Percentiles rank a stretch among this genome's conserved stretches.
These are phyloP conservation scores for Amyelois transitella DNA, from an alignment of 1,140 invertebrate species.

Conservation along the genomic window DNA sequence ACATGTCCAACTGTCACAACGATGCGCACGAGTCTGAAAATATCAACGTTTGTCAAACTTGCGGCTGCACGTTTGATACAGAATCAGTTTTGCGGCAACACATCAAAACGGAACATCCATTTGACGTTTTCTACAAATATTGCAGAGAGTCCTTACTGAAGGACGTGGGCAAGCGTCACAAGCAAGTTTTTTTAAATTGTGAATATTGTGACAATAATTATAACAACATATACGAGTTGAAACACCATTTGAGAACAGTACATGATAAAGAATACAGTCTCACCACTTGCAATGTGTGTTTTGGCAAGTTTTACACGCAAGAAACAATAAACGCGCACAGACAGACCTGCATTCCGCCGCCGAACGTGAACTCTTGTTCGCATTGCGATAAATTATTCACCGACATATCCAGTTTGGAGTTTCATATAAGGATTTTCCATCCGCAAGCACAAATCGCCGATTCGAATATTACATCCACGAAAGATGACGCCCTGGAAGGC, in stretches of 20 bases:
- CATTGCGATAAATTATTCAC: constrained; percentile 56
- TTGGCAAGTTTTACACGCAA: constrained; percentile 44
- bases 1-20: constrained; percentile 20
- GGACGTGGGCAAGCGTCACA: constrained; percentile 4
- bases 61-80: constrained; percentile 24
- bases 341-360: constrained; percentile 41
- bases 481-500: constrained; percentile 14
- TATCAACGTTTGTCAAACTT: constrained; percentile 26
- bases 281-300: constrained; percentile 55
- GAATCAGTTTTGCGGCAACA: constrained; percentile 40
- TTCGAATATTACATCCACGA: constrained; percentile 31
- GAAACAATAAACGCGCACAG: constrained; percentile 39
- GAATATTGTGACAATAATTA: constrained; percentile 36
- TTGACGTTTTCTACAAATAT: constrained; percentile 49
- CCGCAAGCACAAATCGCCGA: constrained; percentile 40
- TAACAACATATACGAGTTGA: constrained; percentile 32
- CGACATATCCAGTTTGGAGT: constrained; percentile 47
- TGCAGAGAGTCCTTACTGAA: constrained; percentile 37
- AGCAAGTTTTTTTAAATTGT: constrained; percentile 25
- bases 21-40: neutral
- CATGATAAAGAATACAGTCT: constrained; percentile 41
- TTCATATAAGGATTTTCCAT: constrained; percentile 50
- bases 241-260: constrained; percentile 36
- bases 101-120: constrained; percentile 40
- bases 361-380: constrained; percentile 34